Evolutionary conservation across 2,888 invertebrate species (phyloP).

Genomic region (Caenorhabditis auriculariae): DNA sequence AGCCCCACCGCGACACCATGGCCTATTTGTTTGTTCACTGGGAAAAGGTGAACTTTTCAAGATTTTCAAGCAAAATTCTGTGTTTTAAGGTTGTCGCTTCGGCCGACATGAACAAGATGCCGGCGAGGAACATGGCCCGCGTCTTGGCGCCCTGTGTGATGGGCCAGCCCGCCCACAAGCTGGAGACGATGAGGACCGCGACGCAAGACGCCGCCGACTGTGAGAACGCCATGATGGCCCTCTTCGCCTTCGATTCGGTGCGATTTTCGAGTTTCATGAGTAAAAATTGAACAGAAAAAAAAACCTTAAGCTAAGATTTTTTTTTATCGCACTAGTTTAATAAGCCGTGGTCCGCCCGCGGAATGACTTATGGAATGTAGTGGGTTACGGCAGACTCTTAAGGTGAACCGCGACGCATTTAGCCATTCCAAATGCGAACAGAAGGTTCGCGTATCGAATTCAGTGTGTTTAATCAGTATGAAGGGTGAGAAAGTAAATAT

Average conservation of each 20-base stretch:
- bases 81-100: conserved; percentile 28
- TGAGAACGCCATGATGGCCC: conserved; percentile 32
- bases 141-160: conserved; percentile 92
- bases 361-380: too few species aligned
- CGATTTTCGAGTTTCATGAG: too few species aligned
- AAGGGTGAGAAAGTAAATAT: too few species aligned
- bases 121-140: conserved; percentile 81
- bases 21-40: conserved; percentile 89
- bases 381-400: too few species aligned
- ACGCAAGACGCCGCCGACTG: conserved; percentile 28
- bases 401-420: too few species aligned
- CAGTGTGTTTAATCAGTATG: too few species aligned
- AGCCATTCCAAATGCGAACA: too few species aligned
- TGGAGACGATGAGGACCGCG: conserved; percentile 17
- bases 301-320: too few species aligned
- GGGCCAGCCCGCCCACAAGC: conserved; percentile 63
- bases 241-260: conserved; percentile 42
- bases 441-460: too few species aligned
- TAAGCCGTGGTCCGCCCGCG: too few species aligned
- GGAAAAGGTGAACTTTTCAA: conserved; percentile 71
- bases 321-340: too few species aligned
- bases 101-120: conserved; percentile 78
- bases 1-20: conserved; percentile 89
- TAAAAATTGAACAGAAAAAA: too few species aligned
- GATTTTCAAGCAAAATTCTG: not conserved